A percentile compares a stretch with the other conserved stretches of the same genome.
Conservation (phyloP, 2,888 invertebrate genomes). For the Psylliodes chrysocephalus region DNA sequence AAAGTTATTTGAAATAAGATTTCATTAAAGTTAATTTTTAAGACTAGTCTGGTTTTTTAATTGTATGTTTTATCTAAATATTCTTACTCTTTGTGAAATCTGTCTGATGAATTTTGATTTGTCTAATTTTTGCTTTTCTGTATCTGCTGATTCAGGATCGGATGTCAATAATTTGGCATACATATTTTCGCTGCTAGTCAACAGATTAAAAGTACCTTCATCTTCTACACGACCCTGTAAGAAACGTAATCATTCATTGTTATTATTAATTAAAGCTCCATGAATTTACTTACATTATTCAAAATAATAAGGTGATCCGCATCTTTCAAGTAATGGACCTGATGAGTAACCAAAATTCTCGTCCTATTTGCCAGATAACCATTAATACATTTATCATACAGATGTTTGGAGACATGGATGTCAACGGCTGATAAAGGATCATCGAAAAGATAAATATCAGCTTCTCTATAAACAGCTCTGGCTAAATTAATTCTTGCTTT, state of each 20-base stretch:
- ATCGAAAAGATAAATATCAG: constrained; percentile 84
- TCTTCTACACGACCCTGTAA: constrained; percentile 64
- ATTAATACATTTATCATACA: constrained; percentile 82
- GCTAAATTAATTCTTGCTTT: constrained; percentile 78
- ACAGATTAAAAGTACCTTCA: constrained; percentile 63
- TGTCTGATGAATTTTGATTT: constrained; percentile 1
- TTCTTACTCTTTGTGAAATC: constrained; percentile 18
- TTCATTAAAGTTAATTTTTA: no score
- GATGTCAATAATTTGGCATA: constrained; percentile 65
- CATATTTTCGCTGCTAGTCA: constrained; percentile 64
- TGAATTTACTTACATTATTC: constrained; percentile 66
- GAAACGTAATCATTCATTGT: no score
- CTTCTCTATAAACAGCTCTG: constrained; percentile 75
- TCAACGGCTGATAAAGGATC: constrained; percentile 89
- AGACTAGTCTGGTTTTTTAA: no score
- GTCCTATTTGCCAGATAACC: constrained; percentile 74
- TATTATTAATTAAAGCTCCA: no score
- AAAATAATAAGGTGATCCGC: constrained; percentile 75
- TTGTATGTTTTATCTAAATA: no score
- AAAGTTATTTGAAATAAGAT: no score
- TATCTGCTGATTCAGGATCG: constrained; percentile 58
- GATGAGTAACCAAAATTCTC: constrained; percentile 86
- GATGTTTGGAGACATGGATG: constrained; percentile 79
- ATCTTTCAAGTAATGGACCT: constrained; percentile 79
- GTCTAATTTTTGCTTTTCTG: constrained; percentile 26